Conservation (phyloP, 2,888 invertebrate genomes). For the Drosophila eohydei region DNA sequence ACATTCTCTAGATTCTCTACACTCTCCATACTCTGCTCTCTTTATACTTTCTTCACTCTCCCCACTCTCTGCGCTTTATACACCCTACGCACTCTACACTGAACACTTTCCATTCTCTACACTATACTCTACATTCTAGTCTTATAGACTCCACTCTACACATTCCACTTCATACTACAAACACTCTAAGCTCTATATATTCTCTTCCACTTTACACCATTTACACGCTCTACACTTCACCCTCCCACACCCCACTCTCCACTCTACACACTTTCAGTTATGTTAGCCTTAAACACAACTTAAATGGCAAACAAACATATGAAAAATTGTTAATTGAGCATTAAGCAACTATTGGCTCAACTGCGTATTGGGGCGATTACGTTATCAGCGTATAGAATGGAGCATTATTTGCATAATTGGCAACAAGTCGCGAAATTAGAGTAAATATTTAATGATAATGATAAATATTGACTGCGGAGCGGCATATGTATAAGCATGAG, state of each 20-base stretch:
- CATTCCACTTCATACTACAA: neutral
- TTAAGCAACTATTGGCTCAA: constrained; percentile 10
- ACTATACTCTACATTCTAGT: too few species aligned
- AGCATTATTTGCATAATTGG: constrained; percentile 37
- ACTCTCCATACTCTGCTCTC: neutral
- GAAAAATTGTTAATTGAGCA: constrained; percentile 8
- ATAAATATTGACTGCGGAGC: constrained; percentile 31
- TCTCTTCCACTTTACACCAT: neutral
- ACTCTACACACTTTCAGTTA: neutral
- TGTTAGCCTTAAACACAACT: neutral
- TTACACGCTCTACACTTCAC: neutral
- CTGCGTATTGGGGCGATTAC: constrained; percentile 1
- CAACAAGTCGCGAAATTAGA: constrained; percentile 48
- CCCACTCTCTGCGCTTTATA: too few species aligned
- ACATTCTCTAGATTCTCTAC: neutral
- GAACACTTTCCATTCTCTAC: too few species aligned
- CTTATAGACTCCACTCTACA: neutral
- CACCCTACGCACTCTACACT: too few species aligned
- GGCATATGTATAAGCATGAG: constrained; percentile 6
- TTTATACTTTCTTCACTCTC: too few species aligned
- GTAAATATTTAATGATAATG: constrained; percentile 49
- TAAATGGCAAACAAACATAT: neutral
- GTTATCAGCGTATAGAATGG: constrained; percentile 13
- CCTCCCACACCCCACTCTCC: neutral
- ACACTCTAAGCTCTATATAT: neutral